Base-by-base conservation (phyloP, 23 tunicate genomes). In the Trididemnum clinides region DNA sequence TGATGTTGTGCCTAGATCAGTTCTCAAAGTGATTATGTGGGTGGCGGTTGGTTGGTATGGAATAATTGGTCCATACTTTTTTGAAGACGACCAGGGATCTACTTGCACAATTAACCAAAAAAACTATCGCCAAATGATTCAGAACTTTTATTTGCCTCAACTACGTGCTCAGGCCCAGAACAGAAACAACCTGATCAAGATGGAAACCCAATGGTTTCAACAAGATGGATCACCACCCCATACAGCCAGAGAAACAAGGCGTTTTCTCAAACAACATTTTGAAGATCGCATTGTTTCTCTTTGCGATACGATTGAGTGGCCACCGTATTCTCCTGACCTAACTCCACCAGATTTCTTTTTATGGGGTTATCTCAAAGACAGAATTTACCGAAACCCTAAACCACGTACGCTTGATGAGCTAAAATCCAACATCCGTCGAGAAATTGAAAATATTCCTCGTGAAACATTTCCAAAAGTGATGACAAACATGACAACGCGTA, bases 51-150 rank as follows among this genome's bases (percentile, higher is more conserved):
- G 75, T 6, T 62, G 69, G 69, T 69, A 69, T 20, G 75, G 36
- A 4, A 30, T 69, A 31, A 69, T 69, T 69, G 75, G 75, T 30
- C 75, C 75, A 30, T 69, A 69, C 75, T 69, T 69, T 69, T 69
- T 69, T 32, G 75, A 69, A 32, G 75, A 69, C 7, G 75, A 69
- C 75, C 15, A 32, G 36, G 36, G 75, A 20, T 5, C 37, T 30
- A 69, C 75, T 30, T 7, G 15, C 22, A 69, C 69, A 62, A 23
- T 62, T 20, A 62, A 62, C 69, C 69, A 62, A 23, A 23, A 18
- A 5, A 69, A 69, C 12, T 69, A 69, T 69, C 36, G 75, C 31
- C 25, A 69, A 23, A 69, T 69, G 75, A 69, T 69, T 69, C 36
- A 69, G 22, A 33, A 30, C 7, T 69, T 69, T 33, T 69, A 69